phyloP scores from a whole-genome alignment of 2,888 invertebrate species.

The Taphrorychus bicolor region DNA sequence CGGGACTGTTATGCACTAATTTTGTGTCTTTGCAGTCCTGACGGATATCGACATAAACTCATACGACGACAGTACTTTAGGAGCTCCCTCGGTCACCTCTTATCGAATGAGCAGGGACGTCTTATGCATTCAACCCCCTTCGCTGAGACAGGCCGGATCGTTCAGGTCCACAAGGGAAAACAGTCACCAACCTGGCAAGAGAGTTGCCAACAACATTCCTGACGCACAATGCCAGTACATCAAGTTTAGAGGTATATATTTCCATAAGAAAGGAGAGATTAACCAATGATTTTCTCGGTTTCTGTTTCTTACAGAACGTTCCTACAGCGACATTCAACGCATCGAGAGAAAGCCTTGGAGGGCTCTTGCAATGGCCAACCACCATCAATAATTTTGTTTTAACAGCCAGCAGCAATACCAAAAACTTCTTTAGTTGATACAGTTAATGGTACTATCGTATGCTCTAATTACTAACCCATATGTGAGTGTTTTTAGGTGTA shows the following conservation, averaged over 20 bases:
- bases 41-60: constrained; percentile 67
- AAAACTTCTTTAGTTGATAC: background rate
- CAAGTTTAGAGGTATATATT: constrained; percentile 61
- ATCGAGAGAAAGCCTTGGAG: constrained; percentile 56
- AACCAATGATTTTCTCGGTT: too few species aligned
- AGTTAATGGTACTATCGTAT: too few species aligned
- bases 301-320: constrained; percentile 65
- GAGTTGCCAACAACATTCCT: constrained; percentile 49
- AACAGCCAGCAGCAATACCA: background rate
- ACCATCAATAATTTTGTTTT: constrained; percentile 32
- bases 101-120: constrained; percentile 57
- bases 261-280: too few species aligned
- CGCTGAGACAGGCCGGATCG: constrained; percentile 53
- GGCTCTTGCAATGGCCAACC: constrained; percentile 40
- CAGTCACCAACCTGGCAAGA: constrained; percentile 31
- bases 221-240: constrained; percentile 54
- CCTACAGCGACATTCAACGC: constrained; percentile 67
- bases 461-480: too few species aligned
- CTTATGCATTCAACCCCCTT: constrained; percentile 56
- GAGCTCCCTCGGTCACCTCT: constrained; percentile 57
- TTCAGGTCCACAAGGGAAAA: constrained; percentile 49
- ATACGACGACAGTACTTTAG: constrained; percentile 57
- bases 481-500: too few species aligned
- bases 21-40: constrained; percentile 60
- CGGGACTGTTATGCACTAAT: too few species aligned